Base-by-base conservation (phyloP, 2,888 invertebrate genomes). In the Ophion slaviceki region DNA sequence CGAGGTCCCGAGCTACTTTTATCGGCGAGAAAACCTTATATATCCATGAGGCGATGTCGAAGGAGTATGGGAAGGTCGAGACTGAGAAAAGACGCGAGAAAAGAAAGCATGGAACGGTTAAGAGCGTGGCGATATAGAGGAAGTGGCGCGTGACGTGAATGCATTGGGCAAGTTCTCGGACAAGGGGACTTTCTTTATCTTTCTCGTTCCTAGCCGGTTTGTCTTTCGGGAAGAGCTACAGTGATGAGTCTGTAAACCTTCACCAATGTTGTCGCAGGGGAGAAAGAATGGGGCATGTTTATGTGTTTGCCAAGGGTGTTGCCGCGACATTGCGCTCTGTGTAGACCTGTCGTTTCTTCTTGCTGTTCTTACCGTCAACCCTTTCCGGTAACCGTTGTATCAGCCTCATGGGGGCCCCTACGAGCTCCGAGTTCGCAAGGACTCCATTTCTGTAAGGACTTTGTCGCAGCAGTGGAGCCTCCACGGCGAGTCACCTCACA, bases 101-200 rank as follows among this genome's bases (percentile, higher is more conserved):
- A 40, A 53, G 64, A 68, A 45, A 80, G 36, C 62, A 53, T n/a
- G 72, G 77, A 24, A 75, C n/a, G 79, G 71, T 64, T 67, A 62
- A 76, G 76, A 66, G 87, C 87, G 88, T 87, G 88, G 87, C 87
- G 89, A 90, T 88, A 88, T 85, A 86, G 88, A 88, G 91, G 89
- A 87, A 88, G 85, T 89, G 87, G 90, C 91, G 89, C 92, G 91
- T 92, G 92, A 92, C 89, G 86, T 74, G 92, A 92, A 91, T 92
- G 89, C 82, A 82, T 85, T 82, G 77, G 72, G 71, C 45, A 53
- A 59, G 64, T 71, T 72, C 76, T 17, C 36, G 57, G 77, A 28
- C 45, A 66, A 45, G 20, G 76, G 57, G 77, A 75, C 74, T 84
- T 72, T 81, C 72, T 61, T 80, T 79, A 68, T 59, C 32, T 82